phyloP scores from a whole-genome alignment of 1,140 invertebrate genomes.

The Drosophila ogumai region DNA sequence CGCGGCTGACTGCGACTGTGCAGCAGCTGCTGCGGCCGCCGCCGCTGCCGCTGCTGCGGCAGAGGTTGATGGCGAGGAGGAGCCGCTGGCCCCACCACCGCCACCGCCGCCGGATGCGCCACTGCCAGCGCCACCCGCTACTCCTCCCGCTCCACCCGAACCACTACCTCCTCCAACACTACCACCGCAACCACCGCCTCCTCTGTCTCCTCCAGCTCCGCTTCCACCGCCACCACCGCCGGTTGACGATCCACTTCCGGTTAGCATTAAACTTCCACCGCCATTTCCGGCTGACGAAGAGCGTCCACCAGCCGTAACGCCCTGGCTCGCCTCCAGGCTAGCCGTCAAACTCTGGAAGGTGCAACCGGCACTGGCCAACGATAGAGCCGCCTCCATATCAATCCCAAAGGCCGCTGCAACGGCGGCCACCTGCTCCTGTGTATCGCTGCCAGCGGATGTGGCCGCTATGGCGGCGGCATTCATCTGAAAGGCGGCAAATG shows the following conservation, averaged over 20 bases:
- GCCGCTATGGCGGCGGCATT: constrained; percentile 81
- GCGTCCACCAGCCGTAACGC: constrained; percentile 26
- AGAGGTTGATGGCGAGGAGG: constrained; percentile 75
- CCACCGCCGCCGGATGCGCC: constrained; percentile 31
- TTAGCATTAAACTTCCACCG: constrained; percentile 17
- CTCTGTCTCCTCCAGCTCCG: constrained; percentile 26
- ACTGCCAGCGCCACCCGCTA: constrained; percentile 30
- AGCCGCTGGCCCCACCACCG: constrained; percentile 43
- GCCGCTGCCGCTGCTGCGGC: constrained; percentile 79
- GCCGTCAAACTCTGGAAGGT: constrained; percentile 66
- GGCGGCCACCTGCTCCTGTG: constrained; percentile 85
- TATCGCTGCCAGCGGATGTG: constrained; percentile 84
- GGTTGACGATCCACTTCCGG: constrained; percentile 3
- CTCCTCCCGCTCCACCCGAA: constrained; percentile 25
- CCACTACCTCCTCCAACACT: constrained; percentile 22
- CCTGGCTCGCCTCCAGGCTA: constrained; percentile 42
- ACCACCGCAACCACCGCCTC: constrained; percentile 24
- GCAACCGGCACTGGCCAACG: constrained; percentile 85
- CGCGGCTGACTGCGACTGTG: constrained; percentile 81
- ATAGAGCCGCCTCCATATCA: constrained; percentile 79
- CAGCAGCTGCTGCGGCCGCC: constrained; percentile 68
- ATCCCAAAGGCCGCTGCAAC: constrained; percentile 73
- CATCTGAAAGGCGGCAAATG: constrained; percentile 85
- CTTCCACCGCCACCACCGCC: constrained; percentile 26
- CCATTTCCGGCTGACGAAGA: constrained; percentile 34